phyloP scores from a whole-genome alignment of 35 echinoderm and acorn worm genomes.

The Heliocidaris tuberculata region DNA sequence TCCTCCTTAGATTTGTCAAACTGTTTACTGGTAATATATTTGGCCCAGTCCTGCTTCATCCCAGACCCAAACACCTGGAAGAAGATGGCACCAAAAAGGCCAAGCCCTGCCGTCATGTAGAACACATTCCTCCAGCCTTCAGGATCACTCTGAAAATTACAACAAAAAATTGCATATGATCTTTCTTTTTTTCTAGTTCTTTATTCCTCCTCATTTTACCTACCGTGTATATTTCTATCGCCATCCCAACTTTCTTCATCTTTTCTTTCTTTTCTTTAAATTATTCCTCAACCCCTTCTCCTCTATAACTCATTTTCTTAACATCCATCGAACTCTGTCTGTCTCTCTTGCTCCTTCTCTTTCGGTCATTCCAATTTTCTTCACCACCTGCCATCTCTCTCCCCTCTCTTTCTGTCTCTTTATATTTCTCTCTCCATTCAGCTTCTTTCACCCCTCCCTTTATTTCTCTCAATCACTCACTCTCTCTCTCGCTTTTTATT shows the following conservation, averaged over 20 bases:
- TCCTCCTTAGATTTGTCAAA: no score
- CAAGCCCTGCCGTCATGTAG: not conserved
- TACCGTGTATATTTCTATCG: not conserved
- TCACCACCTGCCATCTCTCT: not conserved
- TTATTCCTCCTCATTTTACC: not conserved
- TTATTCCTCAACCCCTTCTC: not conserved
- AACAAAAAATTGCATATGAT: not conserved
- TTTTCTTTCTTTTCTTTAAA: not conserved
- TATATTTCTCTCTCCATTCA: no score
- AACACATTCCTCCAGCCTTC: conserved; percentile 19
- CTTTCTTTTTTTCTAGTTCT: not conserved
- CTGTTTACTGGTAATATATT: not conserved
- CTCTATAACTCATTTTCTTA: not conserved
- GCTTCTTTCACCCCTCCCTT: no score
- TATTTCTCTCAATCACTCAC: no score
- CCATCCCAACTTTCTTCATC: not conserved
- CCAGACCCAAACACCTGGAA: conserved; percentile 8
- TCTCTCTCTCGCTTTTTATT: no score
- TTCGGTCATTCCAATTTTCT: no score
- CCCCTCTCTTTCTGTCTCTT: not conserved
- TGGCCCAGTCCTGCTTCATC: not conserved
- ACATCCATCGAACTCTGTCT: no score
- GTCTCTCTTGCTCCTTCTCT: no score
- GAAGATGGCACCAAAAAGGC: conserved; percentile 17
- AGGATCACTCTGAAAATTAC: not conserved